Evolutionary conservation across 2,113 vertebrate genomes (phyloP).

Genomic region (Gallinago media): DNA sequence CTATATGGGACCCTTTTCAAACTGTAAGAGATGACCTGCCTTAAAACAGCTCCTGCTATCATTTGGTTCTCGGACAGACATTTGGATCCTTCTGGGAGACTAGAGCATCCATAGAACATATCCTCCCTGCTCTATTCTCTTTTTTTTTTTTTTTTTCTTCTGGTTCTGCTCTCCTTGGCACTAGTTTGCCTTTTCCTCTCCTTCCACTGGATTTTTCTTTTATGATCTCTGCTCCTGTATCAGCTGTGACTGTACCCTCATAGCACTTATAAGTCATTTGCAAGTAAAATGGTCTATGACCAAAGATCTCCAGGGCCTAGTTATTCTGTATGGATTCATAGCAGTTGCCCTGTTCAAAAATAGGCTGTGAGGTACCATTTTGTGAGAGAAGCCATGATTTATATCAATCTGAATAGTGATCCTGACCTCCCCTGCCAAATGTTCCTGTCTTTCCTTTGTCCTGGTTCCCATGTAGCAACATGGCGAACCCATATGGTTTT

Average conservation of each 20-base stretch:
- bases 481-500: background rate
- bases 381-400: background rate
- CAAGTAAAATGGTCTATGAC: background rate
- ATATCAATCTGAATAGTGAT: background rate
- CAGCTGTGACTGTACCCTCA: background rate
- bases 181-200: background rate
- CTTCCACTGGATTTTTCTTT: background rate
- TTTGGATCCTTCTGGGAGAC: background rate
- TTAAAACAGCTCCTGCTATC: background rate
- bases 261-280: background rate
- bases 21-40: background rate
- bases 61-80: background rate
- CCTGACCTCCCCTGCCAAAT: background rate
- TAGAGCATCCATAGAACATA: background rate
- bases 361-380: background rate
- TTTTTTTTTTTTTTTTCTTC: no score
- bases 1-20: background rate
- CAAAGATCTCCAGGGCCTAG: background rate
- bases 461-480: background rate
- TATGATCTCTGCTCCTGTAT: background rate
- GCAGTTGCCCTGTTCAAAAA: background rate
- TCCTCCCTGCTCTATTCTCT: background rate
- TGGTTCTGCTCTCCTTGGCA: background rate
- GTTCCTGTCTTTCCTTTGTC: background rate
- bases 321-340: background rate